Evolutionary conservation across 2,888 invertebrate genomes (phyloP).

Genomic region (Trichopria drosophilae): DNA sequence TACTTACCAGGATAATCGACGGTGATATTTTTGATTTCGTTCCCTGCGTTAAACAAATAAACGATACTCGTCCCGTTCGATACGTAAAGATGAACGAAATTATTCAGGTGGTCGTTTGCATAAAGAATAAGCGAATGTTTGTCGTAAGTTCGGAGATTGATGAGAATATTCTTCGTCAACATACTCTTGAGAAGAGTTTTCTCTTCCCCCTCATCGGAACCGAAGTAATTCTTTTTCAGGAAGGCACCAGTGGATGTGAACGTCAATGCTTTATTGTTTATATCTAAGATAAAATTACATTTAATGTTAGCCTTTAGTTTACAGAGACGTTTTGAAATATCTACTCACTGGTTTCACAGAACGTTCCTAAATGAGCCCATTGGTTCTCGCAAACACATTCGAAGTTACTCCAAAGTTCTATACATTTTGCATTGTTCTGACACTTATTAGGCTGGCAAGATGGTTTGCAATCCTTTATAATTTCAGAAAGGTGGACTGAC

Average conservation of each 20-base stretch:
- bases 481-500: constrained; percentile 88
- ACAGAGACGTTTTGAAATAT: not conserved
- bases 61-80: constrained; percentile 78
- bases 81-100: constrained; percentile 87
- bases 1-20: constrained; percentile 67
- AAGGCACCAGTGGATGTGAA: constrained; percentile 81
- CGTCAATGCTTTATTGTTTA: constrained; percentile 86
- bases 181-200: constrained; percentile 69
- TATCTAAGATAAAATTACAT: constrained; percentile 65
- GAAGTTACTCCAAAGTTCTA: constrained; percentile 90
- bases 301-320: not conserved
- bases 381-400: constrained; percentile 90
- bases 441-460: constrained; percentile 94
- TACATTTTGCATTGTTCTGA: constrained; percentile 86
- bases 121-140: constrained; percentile 81
- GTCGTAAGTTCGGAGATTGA: constrained; percentile 88
- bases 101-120: constrained; percentile 90
- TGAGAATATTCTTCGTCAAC: constrained; percentile 78
- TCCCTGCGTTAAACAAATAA: constrained; percentile 81
- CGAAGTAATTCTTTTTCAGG: constrained; percentile 78
- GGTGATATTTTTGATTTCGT: constrained; percentile 78
- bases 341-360: constrained; percentile 86
- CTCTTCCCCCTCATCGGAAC: constrained; percentile 64
- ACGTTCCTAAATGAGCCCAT: constrained; percentile 88
- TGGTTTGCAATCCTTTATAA: constrained; percentile 90